phyloP scores from a whole-genome alignment of 2,888 invertebrate genomes.

The Agrilus mali region DNA sequence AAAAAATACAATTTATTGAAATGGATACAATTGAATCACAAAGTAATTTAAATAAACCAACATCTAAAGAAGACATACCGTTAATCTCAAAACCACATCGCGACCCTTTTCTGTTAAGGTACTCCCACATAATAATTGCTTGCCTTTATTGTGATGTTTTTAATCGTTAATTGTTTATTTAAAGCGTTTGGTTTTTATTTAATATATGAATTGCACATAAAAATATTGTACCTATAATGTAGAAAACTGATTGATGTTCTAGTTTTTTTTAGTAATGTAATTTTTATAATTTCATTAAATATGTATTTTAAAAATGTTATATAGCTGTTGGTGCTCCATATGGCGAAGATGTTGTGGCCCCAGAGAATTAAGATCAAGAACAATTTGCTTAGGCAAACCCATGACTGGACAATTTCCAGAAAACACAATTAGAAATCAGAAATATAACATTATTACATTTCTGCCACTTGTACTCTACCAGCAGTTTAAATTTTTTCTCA shows the following conservation, averaged over 20 bases:
- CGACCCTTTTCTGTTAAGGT: conserved; percentile 48
- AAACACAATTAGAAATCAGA: conserved; percentile 95
- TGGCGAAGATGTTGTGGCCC: conserved; percentile 62
- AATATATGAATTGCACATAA: not conserved
- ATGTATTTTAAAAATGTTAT: conserved; percentile 17
- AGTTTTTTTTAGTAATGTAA: not conserved
- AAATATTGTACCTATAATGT: not conserved
- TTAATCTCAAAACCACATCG: conserved; percentile 50
- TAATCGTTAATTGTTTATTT: not conserved
- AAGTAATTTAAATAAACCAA: conserved; percentile 29
- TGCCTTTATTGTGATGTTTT: not conserved
- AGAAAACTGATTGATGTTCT: not conserved
- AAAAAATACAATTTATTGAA: conserved; percentile 1
- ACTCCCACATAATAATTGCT: conserved; percentile 16
- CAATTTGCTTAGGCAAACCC: conserved; percentile 63
- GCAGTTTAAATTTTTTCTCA: conserved; percentile 98
- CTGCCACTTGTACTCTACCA: conserved; percentile 88
- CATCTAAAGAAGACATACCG: conserved; percentile 54
- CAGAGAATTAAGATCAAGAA: conserved; percentile 62
- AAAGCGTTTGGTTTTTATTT: conserved; percentile 2
- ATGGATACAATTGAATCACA: conserved; percentile 33
- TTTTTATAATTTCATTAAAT: not conserved
- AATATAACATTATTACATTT: conserved; percentile 89
- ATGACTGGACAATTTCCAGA: conserved; percentile 79
- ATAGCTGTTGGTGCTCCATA: conserved; percentile 64